Base-by-base conservation (phyloP, 92 coral and sea anemone species). In the Desmophyllum pertusum region DNA sequence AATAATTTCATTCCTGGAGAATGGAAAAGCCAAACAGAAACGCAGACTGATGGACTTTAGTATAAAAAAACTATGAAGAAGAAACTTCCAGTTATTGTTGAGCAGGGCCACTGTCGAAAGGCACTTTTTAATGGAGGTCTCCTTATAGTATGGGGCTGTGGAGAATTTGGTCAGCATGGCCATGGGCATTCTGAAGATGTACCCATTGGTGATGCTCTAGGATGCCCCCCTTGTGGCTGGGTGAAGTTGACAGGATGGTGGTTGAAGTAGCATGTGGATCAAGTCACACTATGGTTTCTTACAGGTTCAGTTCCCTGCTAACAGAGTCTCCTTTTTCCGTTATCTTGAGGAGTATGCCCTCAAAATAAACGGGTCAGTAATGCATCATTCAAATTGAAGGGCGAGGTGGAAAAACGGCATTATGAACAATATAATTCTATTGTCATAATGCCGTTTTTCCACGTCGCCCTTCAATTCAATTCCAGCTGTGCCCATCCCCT, bases 101-200 rank as follows among this genome's bases (percentile, higher is more conserved):
- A 78, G 13, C 73, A n/a, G n/a, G 11, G 5, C 63, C 84, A 11
- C 30, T 36, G n/a, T n/a, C 75, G 5, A 23, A 46, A 39, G 10
- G 10, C 50, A 31, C 41, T 21, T 66, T n/a, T 67, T 37, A 39
- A 40, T 33, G 87, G 88, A 29, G 95, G 93, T n/a, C 84, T 66
- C 21, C 95, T 96, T 27, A 65, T 96, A 37, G 97, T 89, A 36
- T 96, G 99, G 99, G 99, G 99, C 72, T 96, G 99, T 89, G 99
- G 99, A 36, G 99, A 96, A 78, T 96, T 96, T 88, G 99, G 96
- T 31, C 99, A 96, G 66, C 99, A 96, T 89, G 99, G 99, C 13
- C 96, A 90, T 84, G 94, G 94, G 8, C 96, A 94, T 33, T 85
- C 73, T 50, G 83, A 85, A 61, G 94, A 94, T 75, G 91, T 91